Conservation (phyloP, 37 sponge, comb jelly and placozoan species). For the Oopsacas minuta region DNA sequence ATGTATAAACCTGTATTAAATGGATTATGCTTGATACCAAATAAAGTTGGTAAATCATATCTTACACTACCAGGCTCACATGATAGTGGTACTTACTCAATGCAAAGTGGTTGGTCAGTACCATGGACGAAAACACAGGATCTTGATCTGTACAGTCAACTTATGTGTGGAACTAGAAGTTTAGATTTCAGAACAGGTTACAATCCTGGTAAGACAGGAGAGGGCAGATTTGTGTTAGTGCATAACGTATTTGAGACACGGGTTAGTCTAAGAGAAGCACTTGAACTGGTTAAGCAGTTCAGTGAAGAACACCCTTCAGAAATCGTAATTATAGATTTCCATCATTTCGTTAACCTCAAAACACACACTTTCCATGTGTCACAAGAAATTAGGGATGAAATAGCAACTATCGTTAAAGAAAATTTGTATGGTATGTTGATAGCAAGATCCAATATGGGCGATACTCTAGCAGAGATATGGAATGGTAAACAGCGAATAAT, state of each 20-base stretch:
- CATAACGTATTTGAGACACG: background rate
- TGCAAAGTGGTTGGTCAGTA: background rate
- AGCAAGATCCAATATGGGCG: background rate
- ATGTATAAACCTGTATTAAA: background rate
- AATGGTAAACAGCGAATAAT: background rate
- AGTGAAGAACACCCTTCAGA: background rate
- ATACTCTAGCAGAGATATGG: background rate
- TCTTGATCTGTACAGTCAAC: background rate
- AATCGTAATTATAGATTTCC: background rate
- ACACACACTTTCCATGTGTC: background rate
- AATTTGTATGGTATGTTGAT: background rate
- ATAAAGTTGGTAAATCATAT: background rate
- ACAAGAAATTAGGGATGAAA: background rate
- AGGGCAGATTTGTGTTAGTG: background rate
- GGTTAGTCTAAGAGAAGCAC: background rate
- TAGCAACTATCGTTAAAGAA: background rate
- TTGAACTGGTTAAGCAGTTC: background rate
- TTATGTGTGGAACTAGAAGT: background rate
- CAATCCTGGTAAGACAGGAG: background rate
- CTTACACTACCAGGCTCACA: background rate
- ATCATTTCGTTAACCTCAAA: background rate
- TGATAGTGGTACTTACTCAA: background rate
- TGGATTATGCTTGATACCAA: background rate
- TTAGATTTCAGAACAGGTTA: background rate
- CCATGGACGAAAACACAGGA: constrained; percentile 15